Evolutionary conservation across 23 tunicate species (phyloP).

Genomic region (Trididemnum clinides): DNA sequence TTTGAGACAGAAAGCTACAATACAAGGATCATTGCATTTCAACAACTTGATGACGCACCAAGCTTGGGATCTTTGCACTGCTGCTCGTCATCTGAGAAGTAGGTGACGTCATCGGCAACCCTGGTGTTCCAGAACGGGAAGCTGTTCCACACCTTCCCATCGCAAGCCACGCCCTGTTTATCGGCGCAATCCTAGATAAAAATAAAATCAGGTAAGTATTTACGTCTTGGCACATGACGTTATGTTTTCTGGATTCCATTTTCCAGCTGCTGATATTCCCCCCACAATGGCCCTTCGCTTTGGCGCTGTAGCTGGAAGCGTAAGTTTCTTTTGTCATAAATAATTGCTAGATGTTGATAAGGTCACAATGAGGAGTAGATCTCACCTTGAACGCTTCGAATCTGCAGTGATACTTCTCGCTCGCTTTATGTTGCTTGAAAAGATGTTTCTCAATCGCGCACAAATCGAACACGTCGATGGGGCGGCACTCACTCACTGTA

Average conservation of each 20-base stretch:
- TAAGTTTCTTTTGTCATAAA: too few species aligned
- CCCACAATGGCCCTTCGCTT: too few species aligned
- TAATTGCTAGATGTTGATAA: too few species aligned
- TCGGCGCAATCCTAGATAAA: slow-evolving; percentile 52
- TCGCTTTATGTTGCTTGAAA: slow-evolving; percentile 35
- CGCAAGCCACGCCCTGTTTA: slow-evolving; percentile 28
- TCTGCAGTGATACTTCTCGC: slow-evolving; percentile 53
- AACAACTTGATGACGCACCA: background rate
- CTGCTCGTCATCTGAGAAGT: slow-evolving; percentile 42
- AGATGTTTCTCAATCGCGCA: slow-evolving; percentile 37
- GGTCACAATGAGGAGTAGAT: background rate
- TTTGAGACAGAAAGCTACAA: background rate
- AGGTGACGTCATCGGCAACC: slow-evolving; percentile 12
- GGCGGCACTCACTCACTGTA: slow-evolving; percentile 35
- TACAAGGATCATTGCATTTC: background rate
- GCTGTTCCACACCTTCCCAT: background rate
- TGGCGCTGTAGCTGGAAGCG: too few species aligned
- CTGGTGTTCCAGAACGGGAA: slow-evolving; percentile 40
- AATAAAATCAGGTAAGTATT: too few species aligned
- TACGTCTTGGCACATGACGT: too few species aligned
- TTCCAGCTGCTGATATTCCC: too few species aligned
- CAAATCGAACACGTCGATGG: slow-evolving; percentile 38
- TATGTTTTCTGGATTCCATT: too few species aligned
- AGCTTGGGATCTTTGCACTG: slow-evolving; percentile 29
- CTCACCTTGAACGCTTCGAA: slow-evolving; percentile 70